phyloP scores from a whole-genome alignment of 2,888 invertebrate species.

The Tigriopus californicus region DNA sequence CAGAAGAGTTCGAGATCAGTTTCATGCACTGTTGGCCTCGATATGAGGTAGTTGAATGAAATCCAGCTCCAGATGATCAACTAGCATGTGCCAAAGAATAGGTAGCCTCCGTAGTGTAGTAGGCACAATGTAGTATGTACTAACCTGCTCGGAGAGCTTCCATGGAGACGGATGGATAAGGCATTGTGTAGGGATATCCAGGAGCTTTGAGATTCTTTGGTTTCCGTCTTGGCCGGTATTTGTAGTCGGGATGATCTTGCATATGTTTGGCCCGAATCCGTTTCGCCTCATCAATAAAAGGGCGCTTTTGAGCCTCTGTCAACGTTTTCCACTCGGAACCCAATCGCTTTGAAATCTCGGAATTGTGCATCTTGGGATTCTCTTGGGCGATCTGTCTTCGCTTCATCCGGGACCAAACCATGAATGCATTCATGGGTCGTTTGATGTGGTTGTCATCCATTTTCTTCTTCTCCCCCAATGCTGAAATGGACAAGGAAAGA shows the following conservation, averaged over 20 bases:
- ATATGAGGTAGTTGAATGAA: too few relatives aligned
- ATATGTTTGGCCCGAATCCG: conserved; percentile 63
- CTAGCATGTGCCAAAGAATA: too few relatives aligned
- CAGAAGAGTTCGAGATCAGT: too few relatives aligned
- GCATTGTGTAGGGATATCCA: conserved; percentile 77
- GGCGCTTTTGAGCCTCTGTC: conserved; percentile 64
- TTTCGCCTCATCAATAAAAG: conserved; percentile 88
- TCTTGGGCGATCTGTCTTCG: conserved; percentile 78
- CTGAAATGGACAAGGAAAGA: too few relatives aligned
- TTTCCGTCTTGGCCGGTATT: conserved; percentile 46
- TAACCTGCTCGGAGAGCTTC: conserved; percentile 20
- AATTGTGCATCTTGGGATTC: conserved; percentile 51
- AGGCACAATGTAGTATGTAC: background rate
- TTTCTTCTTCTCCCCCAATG: background rate
- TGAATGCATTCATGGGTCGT: conserved; percentile 93
- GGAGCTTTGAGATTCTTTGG: conserved; percentile 41
- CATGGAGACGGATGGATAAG: conserved; percentile 34
- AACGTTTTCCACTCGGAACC: conserved; percentile 67
- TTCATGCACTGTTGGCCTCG: too few relatives aligned
- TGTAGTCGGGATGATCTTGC: conserved; percentile 78
- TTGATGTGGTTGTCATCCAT: conserved; percentile 49
- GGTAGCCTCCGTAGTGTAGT: background rate
- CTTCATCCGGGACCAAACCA: conserved; percentile 88
- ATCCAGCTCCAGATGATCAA: too few relatives aligned
- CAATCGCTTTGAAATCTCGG: conserved; percentile 63